These are phyloP conservation scores for Climacteris rufus DNA, from an alignment of 2,113 vertebrate species.

Conservation along the genomic window DNA sequence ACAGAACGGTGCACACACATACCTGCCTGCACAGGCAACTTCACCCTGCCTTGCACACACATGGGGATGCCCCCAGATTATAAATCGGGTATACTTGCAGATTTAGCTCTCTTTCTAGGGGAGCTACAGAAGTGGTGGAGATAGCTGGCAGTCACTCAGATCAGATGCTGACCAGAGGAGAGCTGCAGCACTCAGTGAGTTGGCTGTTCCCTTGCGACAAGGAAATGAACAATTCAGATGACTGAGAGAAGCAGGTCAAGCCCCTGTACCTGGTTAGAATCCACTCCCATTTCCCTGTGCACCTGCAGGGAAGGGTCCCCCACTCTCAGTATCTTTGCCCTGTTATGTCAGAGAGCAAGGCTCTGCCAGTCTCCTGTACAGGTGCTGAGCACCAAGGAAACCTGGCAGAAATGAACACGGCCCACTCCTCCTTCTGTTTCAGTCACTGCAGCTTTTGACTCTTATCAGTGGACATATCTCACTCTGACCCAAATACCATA, in stretches of 20 bases:
- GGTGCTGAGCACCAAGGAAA: not conserved
- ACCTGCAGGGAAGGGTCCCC: not conserved
- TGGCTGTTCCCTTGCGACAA: not conserved
- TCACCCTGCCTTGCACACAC: not conserved
- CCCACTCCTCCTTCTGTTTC: not conserved
- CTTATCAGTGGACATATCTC: not conserved
- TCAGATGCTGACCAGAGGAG: not conserved
- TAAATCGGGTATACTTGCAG: fast-evolving
- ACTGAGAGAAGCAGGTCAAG: not conserved
- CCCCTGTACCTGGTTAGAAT: not conserved
- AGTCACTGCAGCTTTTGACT: not conserved
- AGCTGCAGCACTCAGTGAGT: not conserved
- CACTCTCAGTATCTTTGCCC: not conserved
- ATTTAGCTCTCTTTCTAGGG: not conserved
- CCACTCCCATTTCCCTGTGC: not conserved
- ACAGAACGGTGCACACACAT: too few species aligned
- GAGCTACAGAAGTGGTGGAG: not conserved
- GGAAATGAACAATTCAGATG: not conserved
- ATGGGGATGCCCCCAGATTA: fast-evolving
- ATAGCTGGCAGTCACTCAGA: not conserved
- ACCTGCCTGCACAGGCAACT: not conserved
- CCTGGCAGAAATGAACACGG: not conserved
- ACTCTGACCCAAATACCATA: not conserved
- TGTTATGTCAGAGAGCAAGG: fast-evolving
- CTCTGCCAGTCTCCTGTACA: not conserved